Conservation (phyloP, 2,113 vertebrate species). For the Dicentrarchus labrax region DNA sequence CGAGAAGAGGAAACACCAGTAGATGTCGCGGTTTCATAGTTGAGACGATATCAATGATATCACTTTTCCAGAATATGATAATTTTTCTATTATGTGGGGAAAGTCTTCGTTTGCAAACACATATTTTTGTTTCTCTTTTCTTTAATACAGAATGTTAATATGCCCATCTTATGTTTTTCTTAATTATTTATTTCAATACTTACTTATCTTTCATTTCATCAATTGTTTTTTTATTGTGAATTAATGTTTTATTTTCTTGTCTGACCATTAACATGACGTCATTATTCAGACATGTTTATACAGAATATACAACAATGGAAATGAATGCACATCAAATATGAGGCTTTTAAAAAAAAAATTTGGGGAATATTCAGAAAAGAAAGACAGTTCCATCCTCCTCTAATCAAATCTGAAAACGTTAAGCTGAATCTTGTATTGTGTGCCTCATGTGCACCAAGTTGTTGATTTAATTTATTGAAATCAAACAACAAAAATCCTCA, state of each 20-base stretch:
- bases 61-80: not conserved
- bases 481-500: not conserved
- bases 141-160: not conserved
- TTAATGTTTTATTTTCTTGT: not conserved
- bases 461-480: not conserved
- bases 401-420: not conserved
- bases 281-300: not conserved
- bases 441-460: not conserved
- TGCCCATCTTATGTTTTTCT: not conserved
- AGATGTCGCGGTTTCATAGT: not conserved
- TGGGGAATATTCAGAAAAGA: not conserved
- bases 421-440: not conserved
- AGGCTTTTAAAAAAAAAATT: not conserved
- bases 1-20: constrained; percentile 60
- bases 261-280: not conserved
- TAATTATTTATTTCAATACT: not conserved
- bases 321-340: not conserved
- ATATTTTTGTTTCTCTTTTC: not conserved
- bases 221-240: not conserved
- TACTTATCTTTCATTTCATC: not conserved
- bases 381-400: not conserved
- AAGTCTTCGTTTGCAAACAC: not conserved
- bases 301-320: not conserved
- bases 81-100: not conserved
- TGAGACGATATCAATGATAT: not conserved